Base-by-base conservation (phyloP, 1,140 invertebrate species). In the Antheraea pernyi region DNA sequence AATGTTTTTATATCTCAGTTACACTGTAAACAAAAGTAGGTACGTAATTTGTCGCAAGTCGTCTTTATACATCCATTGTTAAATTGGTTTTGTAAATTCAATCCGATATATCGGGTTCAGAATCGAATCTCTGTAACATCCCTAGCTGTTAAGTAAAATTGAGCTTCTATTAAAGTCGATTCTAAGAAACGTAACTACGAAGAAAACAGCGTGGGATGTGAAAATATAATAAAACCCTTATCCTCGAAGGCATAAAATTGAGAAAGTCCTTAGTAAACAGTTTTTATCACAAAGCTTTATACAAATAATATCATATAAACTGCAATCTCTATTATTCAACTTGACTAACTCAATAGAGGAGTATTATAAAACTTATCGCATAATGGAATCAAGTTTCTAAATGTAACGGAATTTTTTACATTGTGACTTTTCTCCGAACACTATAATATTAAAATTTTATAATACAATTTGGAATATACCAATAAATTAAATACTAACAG, bases 361-460 rank as follows among this genome's bases (percentile, higher is more conserved):
- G 22, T 59, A 19, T 67, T 16, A 59, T 67, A 30, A 37, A 37
- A 37, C 39, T 36, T 65, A 65, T 36, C 11, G 18, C 22, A 42
- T 19, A 19, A 65, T 8, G 42, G n/a, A 42, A 65, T 18, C 1
- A 16, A 53, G 16, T 53, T 6, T 53, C 7, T 16, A 13, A 53
- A n/a, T n/a, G 46, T 13, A 53, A 13, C 16, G 13, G 16, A 9
- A 16, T 13, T 53, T 6, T 16, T 6, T n/a, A n/a, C n/a, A n/a
- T n/a, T 8, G 39, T 8, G 2, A 42, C 7, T 53, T 53, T 53
- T 16, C 11, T 53, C 0, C 16, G 13, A 53, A 53, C 16, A 53
- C 13, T n/a, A n/a, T n/a, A n/a, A n/a, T n/a, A n/a, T n/a, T n/a
- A n/a, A 53, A 2, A 13, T 53, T 53, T 53, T 11, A 42, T 42